Percentiles rank a stretch among this genome's conserved stretches.
phyloP scores from a whole-genome alignment of 2,113 vertebrate species.

The Mesocricetus auratus region DNA sequence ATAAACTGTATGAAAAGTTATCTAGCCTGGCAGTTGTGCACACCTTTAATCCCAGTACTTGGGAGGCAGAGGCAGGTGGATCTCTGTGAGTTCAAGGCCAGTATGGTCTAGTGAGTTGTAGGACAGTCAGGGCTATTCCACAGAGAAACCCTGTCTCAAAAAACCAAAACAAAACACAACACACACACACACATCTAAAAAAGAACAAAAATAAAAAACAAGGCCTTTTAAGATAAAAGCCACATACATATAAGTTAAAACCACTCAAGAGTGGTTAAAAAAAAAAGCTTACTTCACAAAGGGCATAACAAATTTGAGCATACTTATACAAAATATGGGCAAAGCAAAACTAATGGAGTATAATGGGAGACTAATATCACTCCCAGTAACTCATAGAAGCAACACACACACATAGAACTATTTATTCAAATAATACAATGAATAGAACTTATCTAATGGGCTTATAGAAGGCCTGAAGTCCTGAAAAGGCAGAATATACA shows the following conservation, averaged over 20 bases:
- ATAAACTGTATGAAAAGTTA: not conserved
- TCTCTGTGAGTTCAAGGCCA: not conserved
- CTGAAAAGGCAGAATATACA: not conserved
- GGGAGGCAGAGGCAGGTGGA: not conserved
- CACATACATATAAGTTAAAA: not conserved
- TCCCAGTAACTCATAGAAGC: not conserved
- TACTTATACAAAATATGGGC: not conserved
- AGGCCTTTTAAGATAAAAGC: not conserved
- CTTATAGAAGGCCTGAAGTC: not conserved
- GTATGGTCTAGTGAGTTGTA: not conserved
- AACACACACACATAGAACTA: not conserved
- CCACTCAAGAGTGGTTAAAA: not conserved
- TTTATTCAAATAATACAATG: not conserved
- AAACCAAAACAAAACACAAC: not conserved
- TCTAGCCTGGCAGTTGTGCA: not conserved
- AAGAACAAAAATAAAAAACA: not conserved
- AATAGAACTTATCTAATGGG: not conserved
- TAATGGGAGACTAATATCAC: not conserved
- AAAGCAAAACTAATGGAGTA: not conserved
- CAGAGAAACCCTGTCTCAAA: not conserved
- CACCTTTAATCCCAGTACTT: not conserved
- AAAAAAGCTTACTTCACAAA: not conserved
- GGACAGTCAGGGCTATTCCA: not conserved
- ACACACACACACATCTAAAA: too few relatives aligned
- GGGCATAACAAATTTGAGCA: not conserved